Percentiles rank a stretch among this genome's conserved stretches.
Evolutionary conservation across 2,113 vertebrate species (phyloP).

Genomic region (Galeopterus variegatus): DNA sequence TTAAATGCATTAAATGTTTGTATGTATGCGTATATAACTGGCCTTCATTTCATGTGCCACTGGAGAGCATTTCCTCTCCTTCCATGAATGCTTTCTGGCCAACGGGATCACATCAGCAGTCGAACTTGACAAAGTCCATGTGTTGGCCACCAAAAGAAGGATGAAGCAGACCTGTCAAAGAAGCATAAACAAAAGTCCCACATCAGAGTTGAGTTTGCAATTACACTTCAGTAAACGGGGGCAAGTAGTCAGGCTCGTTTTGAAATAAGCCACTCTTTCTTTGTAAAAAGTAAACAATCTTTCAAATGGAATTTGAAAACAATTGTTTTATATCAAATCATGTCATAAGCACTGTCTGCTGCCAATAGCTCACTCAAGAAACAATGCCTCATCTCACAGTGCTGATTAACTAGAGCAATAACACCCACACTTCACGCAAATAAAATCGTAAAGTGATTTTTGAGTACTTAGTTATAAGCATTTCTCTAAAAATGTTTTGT

Average conservation of each 20-base stretch:
- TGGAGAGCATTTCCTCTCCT: constrained; percentile 79
- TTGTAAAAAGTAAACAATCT: constrained; percentile 82
- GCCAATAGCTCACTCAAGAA: constrained; percentile 69
- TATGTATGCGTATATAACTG: not conserved
- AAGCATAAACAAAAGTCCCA: constrained; percentile 86
- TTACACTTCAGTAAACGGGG: constrained; percentile 76
- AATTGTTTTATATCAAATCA: constrained; percentile 80
- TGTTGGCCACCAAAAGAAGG: constrained; percentile 81
- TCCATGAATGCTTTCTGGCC: constrained; percentile 79
- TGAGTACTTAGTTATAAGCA: not conserved
- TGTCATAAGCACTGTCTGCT: constrained; percentile 63
- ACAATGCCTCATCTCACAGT: constrained; percentile 73
- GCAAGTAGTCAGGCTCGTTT: constrained; percentile 85
- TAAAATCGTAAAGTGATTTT: constrained; percentile 67
- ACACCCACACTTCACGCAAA: constrained; percentile 75
- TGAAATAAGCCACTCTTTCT: constrained; percentile 83
- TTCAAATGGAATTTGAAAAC: constrained; percentile 84
- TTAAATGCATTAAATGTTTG: not conserved
- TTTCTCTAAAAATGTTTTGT: constrained; percentile 67
- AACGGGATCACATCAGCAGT: constrained; percentile 81
- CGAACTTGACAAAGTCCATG: constrained; percentile 86
- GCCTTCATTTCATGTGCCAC: constrained; percentile 59
- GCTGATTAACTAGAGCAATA: constrained; percentile 76
- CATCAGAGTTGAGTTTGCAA: constrained; percentile 81
- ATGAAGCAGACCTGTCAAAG: constrained; percentile 81